Conservation (phyloP, 2,888 invertebrate genomes). For the Neoitamus cyanurus region DNA sequence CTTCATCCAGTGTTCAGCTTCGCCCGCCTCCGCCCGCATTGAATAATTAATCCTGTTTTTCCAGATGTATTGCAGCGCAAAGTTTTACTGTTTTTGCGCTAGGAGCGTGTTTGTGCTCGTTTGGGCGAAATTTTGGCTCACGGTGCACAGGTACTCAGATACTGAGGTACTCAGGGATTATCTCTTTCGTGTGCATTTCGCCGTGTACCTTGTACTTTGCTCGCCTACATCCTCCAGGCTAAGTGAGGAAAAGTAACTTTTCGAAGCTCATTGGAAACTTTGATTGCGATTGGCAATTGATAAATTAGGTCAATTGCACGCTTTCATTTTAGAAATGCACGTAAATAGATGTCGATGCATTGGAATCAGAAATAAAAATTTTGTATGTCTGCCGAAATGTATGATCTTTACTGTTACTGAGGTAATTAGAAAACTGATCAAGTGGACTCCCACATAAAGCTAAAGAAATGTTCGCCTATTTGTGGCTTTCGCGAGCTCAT, state of each 20-base stretch:
- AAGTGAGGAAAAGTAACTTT: not conserved
- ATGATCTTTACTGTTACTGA: too few species aligned
- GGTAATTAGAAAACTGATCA: too few species aligned
- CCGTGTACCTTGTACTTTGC: not conserved
- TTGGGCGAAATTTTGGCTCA: not conserved
- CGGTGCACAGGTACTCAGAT: not conserved
- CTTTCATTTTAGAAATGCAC: not conserved
- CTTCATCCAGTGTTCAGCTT: not conserved
- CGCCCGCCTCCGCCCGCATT: not conserved
- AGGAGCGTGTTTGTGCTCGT: not conserved
- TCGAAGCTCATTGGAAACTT: not conserved
- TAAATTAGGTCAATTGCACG: not conserved
- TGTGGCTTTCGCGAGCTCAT: too few species aligned
- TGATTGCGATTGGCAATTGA: not conserved
- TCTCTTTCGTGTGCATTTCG: not conserved
- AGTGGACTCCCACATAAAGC: too few species aligned
- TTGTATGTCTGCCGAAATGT: too few species aligned
- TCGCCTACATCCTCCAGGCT: not conserved
- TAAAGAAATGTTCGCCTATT: too few species aligned
- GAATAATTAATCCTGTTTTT: slow-evolving; percentile 1
- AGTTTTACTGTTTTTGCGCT: not conserved
- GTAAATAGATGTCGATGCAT: too few species aligned
- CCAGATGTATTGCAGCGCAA: not conserved
- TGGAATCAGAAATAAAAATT: too few species aligned
- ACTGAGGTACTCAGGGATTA: not conserved